Conservation (phyloP, 1,140 invertebrate genomes). For the Dendroctonus valens region DNA sequence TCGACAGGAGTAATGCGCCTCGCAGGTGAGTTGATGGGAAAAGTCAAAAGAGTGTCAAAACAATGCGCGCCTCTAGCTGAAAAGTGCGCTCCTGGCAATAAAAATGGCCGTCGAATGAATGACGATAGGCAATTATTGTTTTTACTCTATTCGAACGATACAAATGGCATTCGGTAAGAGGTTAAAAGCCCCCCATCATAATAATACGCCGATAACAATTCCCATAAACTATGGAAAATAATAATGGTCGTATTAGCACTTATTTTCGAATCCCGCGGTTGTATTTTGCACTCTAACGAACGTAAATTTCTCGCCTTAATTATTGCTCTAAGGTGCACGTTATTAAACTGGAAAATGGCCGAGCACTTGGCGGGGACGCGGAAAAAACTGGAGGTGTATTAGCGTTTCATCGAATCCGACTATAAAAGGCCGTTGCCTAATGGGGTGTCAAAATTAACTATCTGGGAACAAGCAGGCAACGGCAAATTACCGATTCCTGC, state of each 20-base stretch:
- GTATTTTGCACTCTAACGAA: constrained; percentile 27
- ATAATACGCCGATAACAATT: constrained; percentile 28
- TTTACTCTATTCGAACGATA: constrained; percentile 25
- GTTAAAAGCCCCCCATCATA: constrained; percentile 23
- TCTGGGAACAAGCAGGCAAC: constrained; percentile 6
- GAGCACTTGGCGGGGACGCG: background rate
- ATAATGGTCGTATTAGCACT: constrained; percentile 30
- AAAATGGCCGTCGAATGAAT: background rate
- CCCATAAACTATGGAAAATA: constrained; percentile 30
- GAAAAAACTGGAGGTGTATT: constrained; percentile 24
- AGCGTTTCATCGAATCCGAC: constrained; percentile 24
- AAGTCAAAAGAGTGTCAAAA: too few relatives aligned
- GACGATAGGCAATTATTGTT: constrained; percentile 23
- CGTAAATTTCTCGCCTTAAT: constrained; percentile 32
- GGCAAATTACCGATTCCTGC: constrained; percentile 1
- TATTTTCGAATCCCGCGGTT: constrained; percentile 17
- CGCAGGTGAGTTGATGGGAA: too few relatives aligned
- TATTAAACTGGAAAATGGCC: constrained; percentile 28
- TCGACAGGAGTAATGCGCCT: too few relatives aligned
- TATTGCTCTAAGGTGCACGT: constrained; percentile 28
- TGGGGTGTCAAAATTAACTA: constrained; percentile 27
- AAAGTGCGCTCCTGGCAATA: background rate
- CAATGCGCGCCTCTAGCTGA: too few relatives aligned
- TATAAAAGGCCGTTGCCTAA: constrained; percentile 17
- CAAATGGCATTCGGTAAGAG: constrained; percentile 24